Base-by-base conservation (phyloP, 2,797 vertebrate species). In the Manis pentadactyla region DNA sequence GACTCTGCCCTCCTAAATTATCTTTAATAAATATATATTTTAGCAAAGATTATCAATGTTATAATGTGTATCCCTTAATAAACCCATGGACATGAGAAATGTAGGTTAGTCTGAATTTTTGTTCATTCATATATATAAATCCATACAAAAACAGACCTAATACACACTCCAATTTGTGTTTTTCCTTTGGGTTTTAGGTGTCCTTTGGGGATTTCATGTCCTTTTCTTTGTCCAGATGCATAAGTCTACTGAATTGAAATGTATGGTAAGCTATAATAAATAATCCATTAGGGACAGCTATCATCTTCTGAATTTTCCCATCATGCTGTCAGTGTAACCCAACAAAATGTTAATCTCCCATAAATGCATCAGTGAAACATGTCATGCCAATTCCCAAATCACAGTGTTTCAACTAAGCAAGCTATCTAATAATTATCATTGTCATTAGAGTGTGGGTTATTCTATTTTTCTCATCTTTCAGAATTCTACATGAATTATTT, bases 401-500 rank as follows among this genome's bases (percentile, higher is more conserved):
- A 61, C 57, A 85, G 37, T 92, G 27, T 27, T 89, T 87, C 51
- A 73, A 49, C 49, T 78, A 91, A 96, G n/a, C 10, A 49, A 93
- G 17, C 34, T 21, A 37, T 69, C 27, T 64, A 83, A 66, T 51
- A 90, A 37, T 4, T 94, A 25, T 37, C 75, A 59, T 14, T 63
- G n/a, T 61, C 31, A 90, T 68, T 79, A 78, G 15, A 27, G 9
- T 19, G 57, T 5, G 5, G 27, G n/a, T 19, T 64, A 88, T 95
- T 88, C 74, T 86, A 14, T 63, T 66, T 93, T 68, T 83, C 34
- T 31, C 6, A 77, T 39, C 31, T 84, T 39, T 87, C 39, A 92
- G 29, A 94, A 94, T 92, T 90, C 55, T 68, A 34, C 53, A 75
- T 79, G 15, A 87, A 84, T 73, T 71, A 79, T 84, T 91, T 87